A percentile compares a stretch with the other conserved stretches of the same genome.
Evolutionary conservation across 2,797 vertebrate species (phyloP).

Genomic region (Sebastes ruberrimus): DNA sequence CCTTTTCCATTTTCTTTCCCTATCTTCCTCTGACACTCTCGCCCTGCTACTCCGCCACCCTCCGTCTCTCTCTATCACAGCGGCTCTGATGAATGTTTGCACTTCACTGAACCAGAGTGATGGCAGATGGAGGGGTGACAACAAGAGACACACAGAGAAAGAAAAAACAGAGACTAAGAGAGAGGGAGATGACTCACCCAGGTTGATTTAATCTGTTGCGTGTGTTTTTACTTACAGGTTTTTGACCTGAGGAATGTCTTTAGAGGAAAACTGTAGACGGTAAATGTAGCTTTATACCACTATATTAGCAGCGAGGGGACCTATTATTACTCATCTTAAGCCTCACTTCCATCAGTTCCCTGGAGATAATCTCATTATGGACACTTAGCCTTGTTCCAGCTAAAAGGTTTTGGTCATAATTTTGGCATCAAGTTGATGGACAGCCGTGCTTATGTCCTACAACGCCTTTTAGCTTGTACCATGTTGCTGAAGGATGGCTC

Average conservation of each 20-base stretch:
- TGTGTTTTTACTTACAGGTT: not conserved
- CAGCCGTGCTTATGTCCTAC: not conserved
- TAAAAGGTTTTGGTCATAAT: slow-evolving; percentile 42
- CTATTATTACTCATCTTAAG: not conserved
- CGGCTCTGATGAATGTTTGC: slow-evolving; percentile 40
- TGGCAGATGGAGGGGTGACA: slow-evolving; percentile 23
- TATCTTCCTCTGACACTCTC: not conserved
- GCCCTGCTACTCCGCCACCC: not conserved
- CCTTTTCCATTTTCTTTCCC: slow-evolving; percentile 21
- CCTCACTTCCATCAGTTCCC: slow-evolving; percentile 20
- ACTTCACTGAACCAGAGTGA: slow-evolving; percentile 32
- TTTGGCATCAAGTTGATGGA: slow-evolving; percentile 8
- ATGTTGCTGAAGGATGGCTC: not conserved
- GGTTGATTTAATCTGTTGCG: slow-evolving; percentile 18
- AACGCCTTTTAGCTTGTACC: not conserved
- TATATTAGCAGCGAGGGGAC: not conserved
- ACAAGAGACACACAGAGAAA: not conserved
- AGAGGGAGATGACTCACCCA: slow-evolving; percentile 28
- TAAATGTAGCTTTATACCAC: not conserved
- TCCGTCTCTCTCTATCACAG: not conserved
- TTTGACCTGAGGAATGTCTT: slow-evolving; percentile 12
- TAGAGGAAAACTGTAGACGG: not conserved
- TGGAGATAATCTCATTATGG: slow-evolving; percentile 25
- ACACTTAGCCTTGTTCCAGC: not conserved
- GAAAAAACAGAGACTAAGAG: not conserved